Conservation (phyloP, 1,140 invertebrate species). For the Pantala flavescens region DNA sequence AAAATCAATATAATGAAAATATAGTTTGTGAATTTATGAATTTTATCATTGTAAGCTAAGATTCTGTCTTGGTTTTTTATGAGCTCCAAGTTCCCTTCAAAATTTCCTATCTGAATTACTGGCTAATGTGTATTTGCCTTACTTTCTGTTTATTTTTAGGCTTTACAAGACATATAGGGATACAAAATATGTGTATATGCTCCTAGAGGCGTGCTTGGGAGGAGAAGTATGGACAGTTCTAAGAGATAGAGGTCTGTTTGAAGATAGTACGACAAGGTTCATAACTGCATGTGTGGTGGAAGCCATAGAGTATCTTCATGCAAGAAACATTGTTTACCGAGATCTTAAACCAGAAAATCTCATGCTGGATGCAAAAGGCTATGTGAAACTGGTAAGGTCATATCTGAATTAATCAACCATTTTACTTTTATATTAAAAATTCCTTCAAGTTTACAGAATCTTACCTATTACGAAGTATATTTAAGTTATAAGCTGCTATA, state of each 20-base stretch:
- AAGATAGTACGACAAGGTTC: conserved; percentile 75
- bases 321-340: conserved; percentile 77
- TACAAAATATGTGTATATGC: conserved; percentile 89
- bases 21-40: too few species aligned
- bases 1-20: too few species aligned
- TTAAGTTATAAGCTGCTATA: too few species aligned
- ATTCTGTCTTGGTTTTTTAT: too few species aligned
- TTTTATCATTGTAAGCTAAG: too few species aligned
- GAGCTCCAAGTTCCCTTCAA: too few species aligned
- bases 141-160: conserved; percentile 39
- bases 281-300: conserved; percentile 85
- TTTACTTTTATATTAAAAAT: conserved; percentile 9
- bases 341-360: conserved; percentile 95
- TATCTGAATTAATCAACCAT: not conserved
- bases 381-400: conserved; percentile 72
- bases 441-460: not conserved
- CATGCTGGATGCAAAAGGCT: conserved; percentile 74
- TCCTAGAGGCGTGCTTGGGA: conserved; percentile 93
- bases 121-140: too few species aligned
- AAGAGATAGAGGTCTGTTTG: conserved; percentile 63
- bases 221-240: conserved; percentile 96
- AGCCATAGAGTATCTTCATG: conserved; percentile 83
- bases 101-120: too few species aligned
- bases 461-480: too few species aligned
- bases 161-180: conserved; percentile 91